Conservation (phyloP, 2,888 invertebrate genomes). For the Lycophotia porphyrea region DNA sequence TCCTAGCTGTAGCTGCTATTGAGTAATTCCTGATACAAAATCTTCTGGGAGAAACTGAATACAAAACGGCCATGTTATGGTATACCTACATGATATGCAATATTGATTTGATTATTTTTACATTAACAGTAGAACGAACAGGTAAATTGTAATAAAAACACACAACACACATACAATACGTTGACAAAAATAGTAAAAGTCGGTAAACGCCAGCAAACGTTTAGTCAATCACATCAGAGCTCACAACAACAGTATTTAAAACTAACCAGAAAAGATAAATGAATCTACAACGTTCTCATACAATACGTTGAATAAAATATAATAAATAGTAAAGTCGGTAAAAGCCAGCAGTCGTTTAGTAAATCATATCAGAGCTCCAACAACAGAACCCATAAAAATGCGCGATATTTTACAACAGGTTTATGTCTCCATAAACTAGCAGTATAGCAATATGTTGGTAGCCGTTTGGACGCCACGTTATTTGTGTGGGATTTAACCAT, state of each 20-base stretch:
- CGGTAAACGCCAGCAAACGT: slow-evolving; percentile 31
- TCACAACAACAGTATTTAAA: slow-evolving; percentile 7
- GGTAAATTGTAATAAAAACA: not conserved
- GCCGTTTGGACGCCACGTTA: slow-evolving; percentile 31
- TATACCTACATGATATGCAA: not conserved
- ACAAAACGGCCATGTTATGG: not conserved
- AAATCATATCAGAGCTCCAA: slow-evolving; percentile 41
- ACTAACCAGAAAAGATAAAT: not conserved
- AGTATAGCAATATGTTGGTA: slow-evolving; percentile 22
- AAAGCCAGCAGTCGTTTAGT: slow-evolving; percentile 43
- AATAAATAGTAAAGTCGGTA: slow-evolving; percentile 16
- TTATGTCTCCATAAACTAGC: slow-evolving; percentile 57
- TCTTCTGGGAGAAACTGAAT: not conserved
- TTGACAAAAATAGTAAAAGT: slow-evolving; percentile 11
- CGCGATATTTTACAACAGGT: slow-evolving; percentile 55
- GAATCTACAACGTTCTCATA: not conserved
- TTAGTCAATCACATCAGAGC: slow-evolving; percentile 38
- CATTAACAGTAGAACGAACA: too few relatives aligned
- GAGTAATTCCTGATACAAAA: not conserved
- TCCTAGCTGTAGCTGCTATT: not conserved
- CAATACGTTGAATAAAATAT: slow-evolving; percentile 10
- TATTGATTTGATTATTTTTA: too few relatives aligned
- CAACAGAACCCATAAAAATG: slow-evolving; percentile 49
- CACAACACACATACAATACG: not conserved
- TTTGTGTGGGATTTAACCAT: slow-evolving; percentile 5